Evolutionary conservation across 2,888 invertebrate genomes (phyloP).

Genomic region (Amphipoea oculea): DNA sequence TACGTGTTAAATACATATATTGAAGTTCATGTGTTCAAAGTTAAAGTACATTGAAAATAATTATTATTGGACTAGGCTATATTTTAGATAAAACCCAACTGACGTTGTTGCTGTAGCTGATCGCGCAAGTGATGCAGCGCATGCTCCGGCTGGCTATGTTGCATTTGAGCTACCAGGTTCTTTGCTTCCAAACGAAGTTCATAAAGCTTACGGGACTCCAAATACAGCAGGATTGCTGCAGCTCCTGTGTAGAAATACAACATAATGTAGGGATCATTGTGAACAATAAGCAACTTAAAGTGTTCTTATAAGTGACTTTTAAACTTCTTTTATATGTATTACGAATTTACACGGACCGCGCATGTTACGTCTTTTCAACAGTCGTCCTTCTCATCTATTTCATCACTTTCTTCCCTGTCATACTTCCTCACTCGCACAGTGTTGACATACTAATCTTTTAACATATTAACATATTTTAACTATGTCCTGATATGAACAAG

Average conservation of each 20-base stretch:
- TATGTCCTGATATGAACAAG: not conserved
- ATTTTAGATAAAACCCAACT: constrained; percentile 64
- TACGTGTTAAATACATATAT: constrained; percentile 4
- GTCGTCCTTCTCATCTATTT: too few relatives aligned
- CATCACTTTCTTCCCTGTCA: not conserved
- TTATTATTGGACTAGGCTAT: not conserved
- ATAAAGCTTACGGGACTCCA: constrained; percentile 93
- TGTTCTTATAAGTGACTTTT: too few relatives aligned
- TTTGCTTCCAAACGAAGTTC: constrained; percentile 94
- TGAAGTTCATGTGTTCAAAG: constrained; percentile 18
- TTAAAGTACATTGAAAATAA: constrained; percentile 21
- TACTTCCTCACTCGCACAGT: not conserved
- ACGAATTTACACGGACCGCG: too few relatives aligned
- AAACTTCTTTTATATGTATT: too few relatives aligned
- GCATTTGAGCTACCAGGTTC: constrained; percentile 97
- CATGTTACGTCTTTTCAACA: too few relatives aligned
- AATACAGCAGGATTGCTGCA: constrained; percentile 93
- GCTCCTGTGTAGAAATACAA: constrained; percentile 84
- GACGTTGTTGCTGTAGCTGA: constrained; percentile 85
- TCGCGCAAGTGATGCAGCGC: constrained; percentile 85
- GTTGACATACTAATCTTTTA: not conserved
- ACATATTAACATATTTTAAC: too few relatives aligned
- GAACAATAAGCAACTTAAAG: too few relatives aligned
- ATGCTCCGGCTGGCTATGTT: constrained; percentile 92
- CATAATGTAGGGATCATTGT: not conserved